These are phyloP conservation scores for Epinotia brunnichana DNA, from an alignment of 2,888 invertebrate genomes.

Conservation along the genomic window DNA sequence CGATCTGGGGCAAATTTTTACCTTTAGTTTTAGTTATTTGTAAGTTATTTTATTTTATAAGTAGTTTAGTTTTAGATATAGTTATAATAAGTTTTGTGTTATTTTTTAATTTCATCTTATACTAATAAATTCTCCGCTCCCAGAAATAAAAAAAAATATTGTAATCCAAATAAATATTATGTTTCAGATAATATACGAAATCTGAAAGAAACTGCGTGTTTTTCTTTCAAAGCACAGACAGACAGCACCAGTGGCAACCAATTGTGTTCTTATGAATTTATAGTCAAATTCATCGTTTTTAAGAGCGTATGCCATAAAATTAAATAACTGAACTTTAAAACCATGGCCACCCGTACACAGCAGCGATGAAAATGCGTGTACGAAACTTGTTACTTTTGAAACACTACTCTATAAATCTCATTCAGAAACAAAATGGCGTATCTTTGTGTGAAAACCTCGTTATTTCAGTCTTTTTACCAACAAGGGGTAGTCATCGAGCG, in stretches of 20 bases:
- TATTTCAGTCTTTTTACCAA: conserved; percentile 5
- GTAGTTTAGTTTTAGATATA: too few relatives aligned
- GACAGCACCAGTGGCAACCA: neutral
- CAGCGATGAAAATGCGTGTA: neutral
- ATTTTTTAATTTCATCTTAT: too few relatives aligned
- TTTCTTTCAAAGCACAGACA: too few relatives aligned
- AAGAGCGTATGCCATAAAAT: neutral
- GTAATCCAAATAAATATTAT: too few relatives aligned
- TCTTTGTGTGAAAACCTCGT: neutral
- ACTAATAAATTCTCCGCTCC: too few relatives aligned
- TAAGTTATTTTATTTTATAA: too few relatives aligned
- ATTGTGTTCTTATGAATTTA: neutral
- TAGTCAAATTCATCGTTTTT: neutral
- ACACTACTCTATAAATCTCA: neutral
- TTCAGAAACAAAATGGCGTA: neutral
- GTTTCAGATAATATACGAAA: too few relatives aligned
- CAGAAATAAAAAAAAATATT: too few relatives aligned
- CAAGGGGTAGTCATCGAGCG: conserved; percentile 52
- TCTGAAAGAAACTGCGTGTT: too few relatives aligned
- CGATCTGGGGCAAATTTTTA: too few relatives aligned
- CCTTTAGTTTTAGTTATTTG: too few relatives aligned
- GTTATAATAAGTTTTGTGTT: too few relatives aligned
- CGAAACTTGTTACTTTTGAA: neutral
- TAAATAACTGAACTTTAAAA: neutral
- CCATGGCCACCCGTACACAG: neutral